Percentiles rank a stretch among this genome's conserved stretches.
Conservation (phyloP, 2,113 vertebrate genomes). For the Pelecanoides urinatrix region DNA sequence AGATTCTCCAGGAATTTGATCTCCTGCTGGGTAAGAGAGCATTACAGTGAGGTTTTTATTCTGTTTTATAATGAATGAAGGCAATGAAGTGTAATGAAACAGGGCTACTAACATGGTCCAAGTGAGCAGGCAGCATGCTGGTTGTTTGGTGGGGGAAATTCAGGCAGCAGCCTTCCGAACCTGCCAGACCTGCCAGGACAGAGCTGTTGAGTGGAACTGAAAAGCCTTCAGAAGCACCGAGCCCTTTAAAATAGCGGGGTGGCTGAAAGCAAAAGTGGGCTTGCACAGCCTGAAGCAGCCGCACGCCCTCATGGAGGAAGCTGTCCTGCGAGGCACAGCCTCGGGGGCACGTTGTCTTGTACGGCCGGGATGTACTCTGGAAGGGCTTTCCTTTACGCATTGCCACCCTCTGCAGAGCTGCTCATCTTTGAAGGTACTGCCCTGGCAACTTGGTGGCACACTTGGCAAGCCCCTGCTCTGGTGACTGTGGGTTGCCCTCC, state of each 20-base stretch:
- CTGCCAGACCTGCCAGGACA: neutral
- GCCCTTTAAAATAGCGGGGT: neutral
- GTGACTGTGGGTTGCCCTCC: neutral
- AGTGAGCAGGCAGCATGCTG: neutral
- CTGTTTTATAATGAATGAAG: slow-evolving; percentile 62
- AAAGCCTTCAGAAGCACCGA: neutral
- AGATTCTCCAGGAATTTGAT: slow-evolving; percentile 67
- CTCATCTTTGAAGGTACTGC: neutral
- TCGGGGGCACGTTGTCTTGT: fast-evolving
- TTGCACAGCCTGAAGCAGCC: neutral
- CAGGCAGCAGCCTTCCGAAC: neutral
- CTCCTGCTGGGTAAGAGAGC: slow-evolving; percentile 36
- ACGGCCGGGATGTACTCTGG: neutral
- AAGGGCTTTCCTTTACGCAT: neutral
- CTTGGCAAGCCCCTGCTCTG: neutral
- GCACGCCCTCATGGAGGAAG: fast-evolving
- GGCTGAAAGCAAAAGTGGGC: neutral
- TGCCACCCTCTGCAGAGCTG: neutral
- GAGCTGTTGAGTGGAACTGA: neutral
- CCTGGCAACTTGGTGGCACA: neutral
- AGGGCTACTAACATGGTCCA: neutral
- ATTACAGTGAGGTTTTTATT: slow-evolving; percentile 46
- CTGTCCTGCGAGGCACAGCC: neutral
- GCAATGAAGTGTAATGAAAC: slow-evolving; percentile 36
- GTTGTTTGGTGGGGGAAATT: neutral